phyloP scores from a whole-genome alignment of 2,888 invertebrate genomes.

The Cheilosia variabilis region DNA sequence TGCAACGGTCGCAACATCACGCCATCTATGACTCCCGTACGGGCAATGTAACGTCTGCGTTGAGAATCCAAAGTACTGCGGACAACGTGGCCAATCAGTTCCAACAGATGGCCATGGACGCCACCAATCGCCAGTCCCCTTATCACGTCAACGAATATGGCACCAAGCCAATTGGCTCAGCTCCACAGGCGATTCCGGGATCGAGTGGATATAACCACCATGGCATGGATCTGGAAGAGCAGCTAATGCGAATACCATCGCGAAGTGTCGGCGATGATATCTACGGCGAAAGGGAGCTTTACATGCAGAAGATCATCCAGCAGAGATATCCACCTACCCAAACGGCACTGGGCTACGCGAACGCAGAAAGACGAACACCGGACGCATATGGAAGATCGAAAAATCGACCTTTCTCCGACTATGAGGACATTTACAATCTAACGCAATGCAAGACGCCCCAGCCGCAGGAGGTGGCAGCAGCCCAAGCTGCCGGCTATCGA shows the following conservation, averaged over 20 bases:
- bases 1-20: conserved; percentile 83
- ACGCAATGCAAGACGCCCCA: conserved; percentile 79
- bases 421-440: conserved; percentile 90
- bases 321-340: conserved; percentile 79
- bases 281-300: conserved; percentile 82
- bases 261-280: conserved; percentile 80
- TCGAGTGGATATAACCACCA: conserved; percentile 78
- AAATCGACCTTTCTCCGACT: conserved; percentile 86
- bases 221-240: conserved; percentile 77
- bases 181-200: conserved; percentile 64
- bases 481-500: conserved; percentile 85
- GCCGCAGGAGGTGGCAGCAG: conserved; percentile 79
- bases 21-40: conserved; percentile 85
- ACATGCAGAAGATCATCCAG: conserved; percentile 83
- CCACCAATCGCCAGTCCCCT: conserved; percentile 80
- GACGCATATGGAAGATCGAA: conserved; percentile 91
- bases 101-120: conserved; percentile 79
- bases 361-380: conserved; percentile 90
- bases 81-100: conserved; percentile 67
- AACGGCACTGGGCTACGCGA: conserved; percentile 78
- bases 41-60: conserved; percentile 82
- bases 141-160: conserved; percentile 77
- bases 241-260: conserved; percentile 76
- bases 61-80: conserved; percentile 78
- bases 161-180: conserved; percentile 82